Percentiles rank a stretch among this genome's conserved stretches.
Conservation (phyloP, 2,797 vertebrate species). For the Australoheros facetus region DNA sequence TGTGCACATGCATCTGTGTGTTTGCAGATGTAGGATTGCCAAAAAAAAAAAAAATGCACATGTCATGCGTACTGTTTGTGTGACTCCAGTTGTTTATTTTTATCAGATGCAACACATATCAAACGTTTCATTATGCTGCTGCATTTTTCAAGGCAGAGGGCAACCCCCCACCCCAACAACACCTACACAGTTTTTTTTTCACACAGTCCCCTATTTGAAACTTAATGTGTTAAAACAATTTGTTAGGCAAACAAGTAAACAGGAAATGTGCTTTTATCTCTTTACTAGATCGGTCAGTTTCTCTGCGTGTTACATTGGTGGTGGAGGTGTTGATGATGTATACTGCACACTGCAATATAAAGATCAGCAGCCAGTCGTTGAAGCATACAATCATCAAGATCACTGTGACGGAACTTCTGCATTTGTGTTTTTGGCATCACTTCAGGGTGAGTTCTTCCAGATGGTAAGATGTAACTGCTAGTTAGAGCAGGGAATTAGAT, state of each 20-base stretch:
- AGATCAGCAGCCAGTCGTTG: background rate
- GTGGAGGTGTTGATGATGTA: constrained; percentile 27
- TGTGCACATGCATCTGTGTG: background rate
- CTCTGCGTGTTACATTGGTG: background rate
- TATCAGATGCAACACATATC: background rate
- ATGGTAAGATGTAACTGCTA: constrained; percentile 59
- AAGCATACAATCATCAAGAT: constrained; percentile 15
- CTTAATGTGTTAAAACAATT: constrained; percentile 26
- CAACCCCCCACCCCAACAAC: constrained; percentile 50
- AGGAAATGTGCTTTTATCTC: constrained; percentile 54
- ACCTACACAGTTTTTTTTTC: constrained; percentile 26
- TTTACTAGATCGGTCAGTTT: constrained; percentile 12
- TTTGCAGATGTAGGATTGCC: background rate
- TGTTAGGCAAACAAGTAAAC: constrained; percentile 57
- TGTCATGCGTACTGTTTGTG: background rate
- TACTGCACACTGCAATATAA: constrained; percentile 38
- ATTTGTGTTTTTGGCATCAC: background rate
- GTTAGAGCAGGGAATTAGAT: background rate
- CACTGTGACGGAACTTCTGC: constrained; percentile 23
- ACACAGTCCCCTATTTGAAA: constrained; percentile 17
- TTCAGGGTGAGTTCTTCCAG: constrained; percentile 15
- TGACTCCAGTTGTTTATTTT: background rate
- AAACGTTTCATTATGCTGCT: background rate
- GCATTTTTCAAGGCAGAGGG: constrained; percentile 22
- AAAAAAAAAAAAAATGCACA: background rate